Base-by-base conservation (phyloP, 2,113 vertebrate genomes). In the Eretmochelys imbricata region DNA sequence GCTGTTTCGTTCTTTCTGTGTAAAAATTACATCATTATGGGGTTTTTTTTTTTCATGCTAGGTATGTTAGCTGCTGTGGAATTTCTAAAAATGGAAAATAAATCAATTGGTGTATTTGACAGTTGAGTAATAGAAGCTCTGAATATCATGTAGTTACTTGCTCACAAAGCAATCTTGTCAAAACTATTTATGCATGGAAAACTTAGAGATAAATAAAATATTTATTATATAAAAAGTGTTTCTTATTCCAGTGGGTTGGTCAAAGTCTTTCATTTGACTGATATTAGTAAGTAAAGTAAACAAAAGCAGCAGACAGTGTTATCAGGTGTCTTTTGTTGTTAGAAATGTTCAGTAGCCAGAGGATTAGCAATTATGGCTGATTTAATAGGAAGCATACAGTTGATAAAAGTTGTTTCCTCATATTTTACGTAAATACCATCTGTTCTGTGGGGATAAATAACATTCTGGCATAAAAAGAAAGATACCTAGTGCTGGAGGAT, bases 1-100 rank as follows among this genome's bases (percentile, higher is more conserved):
- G 20, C 25, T 84, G 75, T 86, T 87, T 87, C 1, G 31, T 80
- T 85, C 72, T 91, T 55, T 29, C 91, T 92, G 27, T 82, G 75
- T 69, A 51, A 38, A 89, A 83, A 78, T 69, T 5, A 27, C 88
- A 46, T 78, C 31, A 50, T 82, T 24, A 42, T 13, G 11, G 16
- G 49, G 1, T 20, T n/a, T 17, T 9, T 75, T 46, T 76, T 46
- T 78, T 78, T 27, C 75, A 46, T 78, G 29, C 25, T 48, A 78
- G 20, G 25, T 78, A 48, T 5, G 2, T 78, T 78, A 48, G 75
- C 25, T 48, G 38, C 12, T 78, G 16, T 48, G 12, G 75, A 78
- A 78, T 78, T 12, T 48, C 22, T 78, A 25, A 29, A 78, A 89
- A 24, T 3, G 65, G n/a, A 72, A 78, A 92, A 53, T 85, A 42